Conservation (phyloP, 2,797 vertebrate species). For the Chelmon rostratus region DNA sequence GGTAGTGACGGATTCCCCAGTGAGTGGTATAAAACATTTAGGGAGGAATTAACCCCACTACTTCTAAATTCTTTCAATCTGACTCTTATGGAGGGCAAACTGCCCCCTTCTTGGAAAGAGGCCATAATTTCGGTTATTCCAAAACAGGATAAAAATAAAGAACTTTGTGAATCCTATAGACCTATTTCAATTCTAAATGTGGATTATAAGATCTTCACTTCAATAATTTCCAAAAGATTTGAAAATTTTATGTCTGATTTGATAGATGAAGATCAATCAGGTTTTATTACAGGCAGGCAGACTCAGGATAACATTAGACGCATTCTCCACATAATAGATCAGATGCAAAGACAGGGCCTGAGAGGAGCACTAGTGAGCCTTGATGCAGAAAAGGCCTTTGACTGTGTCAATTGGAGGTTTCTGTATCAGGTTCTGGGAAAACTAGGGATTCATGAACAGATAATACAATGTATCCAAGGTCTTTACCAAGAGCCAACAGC, state of each 20-base stretch:
- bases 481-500: too few species aligned
- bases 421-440: not conserved
- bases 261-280: not conserved
- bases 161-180: not conserved
- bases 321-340: not conserved
- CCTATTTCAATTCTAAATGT: not conserved
- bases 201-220: not conserved
- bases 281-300: not conserved
- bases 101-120: not conserved
- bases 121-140: not conserved
- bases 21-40: not conserved
- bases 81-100: not conserved
- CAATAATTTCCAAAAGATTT: not conserved
- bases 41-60: not conserved
- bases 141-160: not conserved
- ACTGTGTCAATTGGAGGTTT: not conserved
- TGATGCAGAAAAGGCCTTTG: not conserved
- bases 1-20: not conserved
- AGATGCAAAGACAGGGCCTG: not conserved
- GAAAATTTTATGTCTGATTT: not conserved
- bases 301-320: not conserved
- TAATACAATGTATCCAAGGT: not conserved
- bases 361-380: not conserved
- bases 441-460: not conserved
- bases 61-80: not conserved